A percentile compares a stretch with the other conserved stretches of the same genome.
Conservation (phyloP, 2,888 invertebrate genomes). For the Metallyticus violacea region DNA sequence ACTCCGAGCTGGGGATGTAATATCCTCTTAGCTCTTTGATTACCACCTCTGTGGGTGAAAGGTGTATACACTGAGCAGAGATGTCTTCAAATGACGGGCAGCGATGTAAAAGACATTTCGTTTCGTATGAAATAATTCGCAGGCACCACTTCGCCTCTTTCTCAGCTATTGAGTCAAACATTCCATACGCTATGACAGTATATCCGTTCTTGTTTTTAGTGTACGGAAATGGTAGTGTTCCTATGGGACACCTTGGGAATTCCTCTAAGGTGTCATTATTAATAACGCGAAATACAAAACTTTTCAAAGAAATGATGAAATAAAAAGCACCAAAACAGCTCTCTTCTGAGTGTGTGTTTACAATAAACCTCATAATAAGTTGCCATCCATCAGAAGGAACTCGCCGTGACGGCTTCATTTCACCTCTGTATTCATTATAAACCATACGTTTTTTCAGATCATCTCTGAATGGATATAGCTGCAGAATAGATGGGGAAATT, state of each 20-base stretch:
- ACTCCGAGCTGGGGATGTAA: constrained; percentile 7
- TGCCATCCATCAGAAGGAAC: not conserved
- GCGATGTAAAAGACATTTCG: not conserved
- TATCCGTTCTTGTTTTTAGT: constrained; percentile 35
- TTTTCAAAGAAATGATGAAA: constrained; percentile 35
- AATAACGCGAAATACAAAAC: constrained; percentile 36
- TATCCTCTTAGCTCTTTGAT: not conserved
- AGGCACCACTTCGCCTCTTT: constrained; percentile 38
- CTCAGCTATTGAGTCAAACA: constrained; percentile 27
- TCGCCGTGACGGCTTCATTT: not conserved
- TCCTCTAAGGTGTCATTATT: constrained; percentile 38
- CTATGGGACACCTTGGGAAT: constrained; percentile 23
- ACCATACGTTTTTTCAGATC: not conserved
- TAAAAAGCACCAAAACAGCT: constrained; percentile 30
- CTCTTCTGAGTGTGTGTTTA: not conserved
- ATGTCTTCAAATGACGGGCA: not conserved
- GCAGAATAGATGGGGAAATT: not conserved
- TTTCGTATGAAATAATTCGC: constrained; percentile 37
- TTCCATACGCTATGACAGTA: constrained; percentile 40
- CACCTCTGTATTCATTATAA: not conserved
- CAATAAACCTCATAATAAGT: not conserved
- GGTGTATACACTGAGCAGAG: not conserved
- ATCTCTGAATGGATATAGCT: not conserved
- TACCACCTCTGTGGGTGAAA: not conserved
- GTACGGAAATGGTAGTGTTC: constrained; percentile 25